Percentiles rank a stretch among this genome's conserved stretches.
Conservation (phyloP, 2,113 vertebrate genomes). For the Syngnathus typhle region DNA sequence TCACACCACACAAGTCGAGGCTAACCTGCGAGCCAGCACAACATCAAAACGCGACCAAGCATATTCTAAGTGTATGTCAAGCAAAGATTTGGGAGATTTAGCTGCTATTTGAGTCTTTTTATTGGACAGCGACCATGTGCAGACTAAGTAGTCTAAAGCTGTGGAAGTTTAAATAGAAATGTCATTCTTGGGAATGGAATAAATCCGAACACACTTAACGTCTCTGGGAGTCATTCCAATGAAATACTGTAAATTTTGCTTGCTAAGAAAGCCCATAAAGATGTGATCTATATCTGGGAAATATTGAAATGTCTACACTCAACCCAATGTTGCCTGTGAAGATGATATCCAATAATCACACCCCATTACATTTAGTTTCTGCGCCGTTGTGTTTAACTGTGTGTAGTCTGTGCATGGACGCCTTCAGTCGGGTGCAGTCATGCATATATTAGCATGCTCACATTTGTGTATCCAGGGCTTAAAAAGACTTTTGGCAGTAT, state of each 20-base stretch:
- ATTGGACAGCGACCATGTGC: neutral
- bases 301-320: constrained; percentile 50
- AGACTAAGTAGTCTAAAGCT: constrained; percentile 9
- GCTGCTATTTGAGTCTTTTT: neutral
- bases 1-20: too few species aligned
- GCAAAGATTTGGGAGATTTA: neutral
- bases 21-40: neutral
- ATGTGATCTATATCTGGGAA: constrained; percentile 31
- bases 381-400: constrained; percentile 28
- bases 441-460: constrained; percentile 25
- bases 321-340: constrained; percentile 31
- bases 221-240: constrained; percentile 42
- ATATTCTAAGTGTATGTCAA: too few species aligned
- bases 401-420: constrained; percentile 27
- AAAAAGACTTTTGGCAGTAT: constrained; percentile 48
- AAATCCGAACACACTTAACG: constrained; percentile 37
- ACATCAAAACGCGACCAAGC: neutral
- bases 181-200: constrained; percentile 41
- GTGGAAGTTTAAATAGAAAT: constrained; percentile 28
- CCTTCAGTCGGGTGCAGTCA: constrained; percentile 32
- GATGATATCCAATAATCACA: constrained; percentile 52
- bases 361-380: constrained; percentile 46
- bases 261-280: constrained; percentile 41
- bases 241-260: constrained; percentile 36
- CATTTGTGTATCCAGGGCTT: constrained; percentile 30